Percentiles rank a stretch among this genome's conserved stretches.
Conservation (phyloP, 2,888 invertebrate species). For the Protula sp. region DNA sequence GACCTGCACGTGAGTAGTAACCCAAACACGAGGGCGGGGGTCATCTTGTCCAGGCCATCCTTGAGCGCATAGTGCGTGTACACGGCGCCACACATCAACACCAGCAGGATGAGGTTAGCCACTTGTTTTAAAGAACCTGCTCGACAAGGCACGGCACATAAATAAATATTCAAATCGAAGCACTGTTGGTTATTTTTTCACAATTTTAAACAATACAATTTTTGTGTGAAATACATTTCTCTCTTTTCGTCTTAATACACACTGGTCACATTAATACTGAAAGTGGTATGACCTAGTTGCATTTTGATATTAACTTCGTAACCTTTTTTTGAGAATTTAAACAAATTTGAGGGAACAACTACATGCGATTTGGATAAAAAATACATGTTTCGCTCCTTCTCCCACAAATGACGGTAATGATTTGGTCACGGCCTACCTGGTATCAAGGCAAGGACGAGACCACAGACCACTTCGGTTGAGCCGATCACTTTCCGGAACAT, state of each 20-base stretch:
- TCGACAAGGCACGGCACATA: conserved; percentile 31
- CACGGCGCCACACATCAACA: conserved; percentile 81
- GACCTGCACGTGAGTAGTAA: conserved; percentile 50
- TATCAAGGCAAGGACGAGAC: conserved; percentile 44
- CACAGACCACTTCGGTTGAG: conserved; percentile 48
- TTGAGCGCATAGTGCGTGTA: conserved; percentile 64
- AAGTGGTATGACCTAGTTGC: too few species aligned
- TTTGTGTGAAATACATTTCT: neutral
- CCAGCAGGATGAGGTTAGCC: conserved; percentile 76
- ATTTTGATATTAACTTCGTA: too few species aligned
- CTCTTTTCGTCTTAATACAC: neutral
- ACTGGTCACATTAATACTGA: too few species aligned
- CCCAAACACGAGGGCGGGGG: conserved; percentile 51
- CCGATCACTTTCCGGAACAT: conserved; percentile 48
- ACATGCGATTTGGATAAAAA: too few species aligned
- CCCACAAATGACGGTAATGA: too few species aligned
- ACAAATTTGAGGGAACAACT: too few species aligned
- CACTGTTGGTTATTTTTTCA: neutral
- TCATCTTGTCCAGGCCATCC: conserved; percentile 50
- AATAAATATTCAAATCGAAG: neutral
- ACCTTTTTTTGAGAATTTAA: too few species aligned
- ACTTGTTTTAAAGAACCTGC: conserved; percentile 74
- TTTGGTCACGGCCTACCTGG: conserved; percentile 50
- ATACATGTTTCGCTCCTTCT: too few species aligned
- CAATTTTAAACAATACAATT: neutral